phyloP scores from a whole-genome alignment of 2,888 invertebrate genomes.

The Eristalinus aeneus region DNA sequence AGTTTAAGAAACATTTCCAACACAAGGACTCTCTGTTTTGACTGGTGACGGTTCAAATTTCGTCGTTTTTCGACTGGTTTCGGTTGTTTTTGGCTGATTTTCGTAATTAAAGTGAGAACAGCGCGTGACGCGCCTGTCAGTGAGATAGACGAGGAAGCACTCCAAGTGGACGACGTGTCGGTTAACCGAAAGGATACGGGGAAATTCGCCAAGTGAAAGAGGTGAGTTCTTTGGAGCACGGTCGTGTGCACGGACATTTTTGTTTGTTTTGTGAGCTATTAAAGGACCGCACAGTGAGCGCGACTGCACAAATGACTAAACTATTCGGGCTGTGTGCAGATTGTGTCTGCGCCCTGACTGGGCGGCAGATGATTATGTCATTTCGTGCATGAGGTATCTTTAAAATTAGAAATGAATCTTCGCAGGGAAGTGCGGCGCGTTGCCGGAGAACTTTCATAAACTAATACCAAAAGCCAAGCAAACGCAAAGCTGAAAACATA shows the following conservation, averaged over 20 bases:
- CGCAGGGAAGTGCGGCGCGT: conserved; percentile 7
- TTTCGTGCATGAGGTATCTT: conserved; percentile 20
- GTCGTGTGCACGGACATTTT: no score
- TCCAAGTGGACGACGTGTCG: not conserved
- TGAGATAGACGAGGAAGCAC: not conserved
- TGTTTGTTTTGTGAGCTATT: not conserved
- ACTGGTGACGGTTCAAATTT: conserved; percentile 28
- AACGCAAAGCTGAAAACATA: not conserved
- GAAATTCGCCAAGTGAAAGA: conserved; percentile 26
- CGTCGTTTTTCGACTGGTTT: conserved; percentile 6
- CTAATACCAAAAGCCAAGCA: not conserved
- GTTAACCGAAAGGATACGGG: conserved; percentile 60
- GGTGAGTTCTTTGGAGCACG: conserved; percentile 12
- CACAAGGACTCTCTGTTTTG: conserved; percentile 27
- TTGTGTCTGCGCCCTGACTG: conserved; percentile 6
- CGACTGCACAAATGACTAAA: not conserved
- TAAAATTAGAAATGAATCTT: conserved; percentile 10
- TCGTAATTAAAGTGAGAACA: conserved; percentile 3
- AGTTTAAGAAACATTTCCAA: conserved; percentile 18
- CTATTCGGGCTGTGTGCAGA: conserved; percentile 31
- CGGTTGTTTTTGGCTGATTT: not conserved
- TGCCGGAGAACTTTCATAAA: not conserved
- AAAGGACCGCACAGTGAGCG: not conserved
- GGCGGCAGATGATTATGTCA: conserved; percentile 44
- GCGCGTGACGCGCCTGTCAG: conserved; percentile 5